These are phyloP conservation scores for Echinometra lucunter DNA, from an alignment of 53 echinoderm and acorn worm genomes.

Conservation along the genomic window DNA sequence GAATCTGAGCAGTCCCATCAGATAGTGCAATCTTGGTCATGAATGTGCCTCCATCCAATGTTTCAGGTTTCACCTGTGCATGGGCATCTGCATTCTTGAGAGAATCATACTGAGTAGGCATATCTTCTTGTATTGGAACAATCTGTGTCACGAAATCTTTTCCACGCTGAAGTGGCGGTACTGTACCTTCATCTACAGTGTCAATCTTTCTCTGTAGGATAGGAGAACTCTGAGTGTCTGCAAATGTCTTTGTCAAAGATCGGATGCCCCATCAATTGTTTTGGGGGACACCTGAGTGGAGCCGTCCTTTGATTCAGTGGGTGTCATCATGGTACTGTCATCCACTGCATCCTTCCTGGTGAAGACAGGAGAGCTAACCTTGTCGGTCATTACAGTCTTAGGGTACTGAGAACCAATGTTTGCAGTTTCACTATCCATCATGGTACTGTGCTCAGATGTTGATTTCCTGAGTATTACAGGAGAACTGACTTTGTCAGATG, in stretches of 20 bases:
- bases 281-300: background rate
- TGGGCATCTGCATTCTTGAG: background rate
- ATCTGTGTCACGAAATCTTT: constrained; percentile 24
- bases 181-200: constrained; percentile 21
- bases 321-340: constrained; percentile 18
- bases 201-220: constrained; percentile 29
- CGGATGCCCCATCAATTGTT: background rate
- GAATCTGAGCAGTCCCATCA: constrained; percentile 28
- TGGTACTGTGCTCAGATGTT: background rate
- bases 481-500: constrained; percentile 12
- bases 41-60: background rate
- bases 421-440: background rate
- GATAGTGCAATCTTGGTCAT: background rate
- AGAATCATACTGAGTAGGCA: background rate
- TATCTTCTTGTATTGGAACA: background rate
- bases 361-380: constrained; percentile 41
- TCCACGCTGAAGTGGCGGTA: background rate
- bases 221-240: constrained; percentile 45
- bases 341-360: constrained; percentile 12
- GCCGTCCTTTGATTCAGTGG: background rate
- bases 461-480: background rate
- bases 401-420: constrained; percentile 19
- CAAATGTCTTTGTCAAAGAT: background rate
- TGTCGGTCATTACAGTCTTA: background rate
- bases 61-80: constrained; percentile 38